phyloP scores from a whole-genome alignment of 2,888 invertebrate species.

The Liposcelis brunnea region DNA sequence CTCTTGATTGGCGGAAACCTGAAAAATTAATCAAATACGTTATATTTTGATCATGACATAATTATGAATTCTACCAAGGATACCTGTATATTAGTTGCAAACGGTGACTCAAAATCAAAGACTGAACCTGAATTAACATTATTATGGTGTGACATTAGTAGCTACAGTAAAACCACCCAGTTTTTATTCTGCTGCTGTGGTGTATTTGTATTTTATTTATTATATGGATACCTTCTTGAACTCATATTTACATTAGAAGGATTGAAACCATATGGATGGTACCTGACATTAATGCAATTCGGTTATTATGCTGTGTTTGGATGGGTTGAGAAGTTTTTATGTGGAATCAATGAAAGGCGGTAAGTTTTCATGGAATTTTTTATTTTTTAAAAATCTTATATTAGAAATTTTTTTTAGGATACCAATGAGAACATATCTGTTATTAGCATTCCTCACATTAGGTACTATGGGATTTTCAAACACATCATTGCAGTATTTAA shows the following conservation, averaged over 20 bases:
- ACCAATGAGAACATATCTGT: constrained; percentile 58
- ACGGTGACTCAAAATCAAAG: too few relatives aligned
- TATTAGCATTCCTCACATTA: constrained; percentile 72
- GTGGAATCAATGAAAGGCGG: constrained; percentile 41
- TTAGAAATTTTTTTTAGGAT: constrained; percentile 52
- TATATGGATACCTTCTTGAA: constrained; percentile 85
- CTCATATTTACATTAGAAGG: constrained; percentile 80
- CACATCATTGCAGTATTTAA: constrained; percentile 80
- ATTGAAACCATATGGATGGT: constrained; percentile 80
- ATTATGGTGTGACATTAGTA: constrained; percentile 54
- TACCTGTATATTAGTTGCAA: too few relatives aligned
- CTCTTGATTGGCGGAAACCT: too few relatives aligned
- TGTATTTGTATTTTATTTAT: constrained; percentile 71
- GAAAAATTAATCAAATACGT: too few relatives aligned
- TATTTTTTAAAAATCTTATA: neutral
- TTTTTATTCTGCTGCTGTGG: constrained; percentile 59
- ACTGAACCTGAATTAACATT: constrained; percentile 35
- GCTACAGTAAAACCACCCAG: constrained; percentile 45
- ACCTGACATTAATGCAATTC: constrained; percentile 83
- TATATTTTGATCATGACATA: too few relatives aligned
- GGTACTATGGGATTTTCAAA: constrained; percentile 96
- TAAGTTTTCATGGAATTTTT: constrained; percentile 12
- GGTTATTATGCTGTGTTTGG: constrained; percentile 69
- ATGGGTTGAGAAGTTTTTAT: constrained; percentile 48
- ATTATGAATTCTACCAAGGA: too few relatives aligned